These are phyloP conservation scores for Amphipyra berbera DNA, from an alignment of 2,888 invertebrate species.

Conservation along the genomic window DNA sequence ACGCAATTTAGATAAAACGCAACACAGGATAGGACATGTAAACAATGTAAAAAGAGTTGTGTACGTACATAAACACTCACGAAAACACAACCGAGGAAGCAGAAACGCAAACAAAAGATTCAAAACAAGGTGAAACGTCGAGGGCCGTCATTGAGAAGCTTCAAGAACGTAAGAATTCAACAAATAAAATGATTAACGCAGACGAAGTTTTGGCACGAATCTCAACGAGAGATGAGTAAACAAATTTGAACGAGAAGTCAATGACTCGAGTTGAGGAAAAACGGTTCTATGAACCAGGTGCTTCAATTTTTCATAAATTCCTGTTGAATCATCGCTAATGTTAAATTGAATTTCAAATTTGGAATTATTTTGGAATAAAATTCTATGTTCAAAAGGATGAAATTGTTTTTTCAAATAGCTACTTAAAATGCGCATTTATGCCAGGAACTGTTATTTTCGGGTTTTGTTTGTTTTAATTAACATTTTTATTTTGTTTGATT, in stretches of 20 bases:
- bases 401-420: constrained; percentile 21
- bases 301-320: constrained; percentile 36
- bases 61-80: constrained; percentile 61
- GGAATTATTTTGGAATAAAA: constrained; percentile 5
- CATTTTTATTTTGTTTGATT: constrained; percentile 31
- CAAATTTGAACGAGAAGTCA: constrained; percentile 78
- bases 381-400: constrained; percentile 18
- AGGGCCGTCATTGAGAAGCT: constrained; percentile 57
- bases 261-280: constrained; percentile 75
- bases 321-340: constrained; percentile 3
- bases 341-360: constrained; percentile 37
- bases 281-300: constrained; percentile 64
- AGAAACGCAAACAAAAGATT: constrained; percentile 73
- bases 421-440: constrained; percentile 39
- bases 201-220: constrained; percentile 76
- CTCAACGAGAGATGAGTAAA: constrained; percentile 75
- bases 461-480: constrained; percentile 48
- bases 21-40: constrained; percentile 57
- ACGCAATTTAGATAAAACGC: constrained; percentile 52
- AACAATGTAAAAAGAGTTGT: constrained; percentile 58
- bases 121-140: constrained; percentile 69
- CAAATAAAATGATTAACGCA: constrained; percentile 69
- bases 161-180: constrained; percentile 60
- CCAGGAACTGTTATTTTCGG: constrained; percentile 32
- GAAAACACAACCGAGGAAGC: constrained; percentile 73